Percentiles rank a stretch among this genome's conserved stretches.
Evolutionary conservation across 37 sponge, comb jelly and placozoan genomes (phyloP).

Genomic region (Axinella damicornis): DNA sequence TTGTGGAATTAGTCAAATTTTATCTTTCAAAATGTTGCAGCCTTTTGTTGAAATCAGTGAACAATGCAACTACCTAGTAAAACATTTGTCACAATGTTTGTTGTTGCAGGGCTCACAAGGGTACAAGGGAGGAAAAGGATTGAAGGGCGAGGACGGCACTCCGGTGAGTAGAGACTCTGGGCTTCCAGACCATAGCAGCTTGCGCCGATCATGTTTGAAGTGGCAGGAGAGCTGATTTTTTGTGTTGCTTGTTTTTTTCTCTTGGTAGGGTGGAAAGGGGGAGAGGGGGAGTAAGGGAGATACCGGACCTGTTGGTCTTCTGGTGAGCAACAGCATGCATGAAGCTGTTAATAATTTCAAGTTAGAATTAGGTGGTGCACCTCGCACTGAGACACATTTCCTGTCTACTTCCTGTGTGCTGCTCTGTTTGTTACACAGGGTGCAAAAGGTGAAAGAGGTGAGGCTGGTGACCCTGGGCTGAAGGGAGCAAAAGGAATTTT

Average conservation of each 20-base stretch:
- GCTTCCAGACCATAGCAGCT: too few species aligned
- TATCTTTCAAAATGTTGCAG: too few species aligned
- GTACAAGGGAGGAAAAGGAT: slow-evolving; percentile 18
- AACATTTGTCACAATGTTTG: too few species aligned
- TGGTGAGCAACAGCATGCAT: neutral
- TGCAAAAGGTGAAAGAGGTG: slow-evolving; percentile 14
- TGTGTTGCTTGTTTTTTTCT: neutral
- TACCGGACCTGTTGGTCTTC: slow-evolving; percentile 17
- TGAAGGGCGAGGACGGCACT: neutral
- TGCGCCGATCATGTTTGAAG: too few species aligned
- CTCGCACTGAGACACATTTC: too few species aligned
- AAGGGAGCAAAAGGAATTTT: slow-evolving; percentile 39
- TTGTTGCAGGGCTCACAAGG: too few species aligned
- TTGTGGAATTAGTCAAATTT: too few species aligned
- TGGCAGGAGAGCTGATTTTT: neutral
- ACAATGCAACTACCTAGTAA: too few species aligned
- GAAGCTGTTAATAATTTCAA: too few species aligned
- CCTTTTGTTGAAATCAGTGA: too few species aligned
- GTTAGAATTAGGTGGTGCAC: too few species aligned
- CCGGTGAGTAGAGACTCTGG: neutral
- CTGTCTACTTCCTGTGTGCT: too few species aligned
- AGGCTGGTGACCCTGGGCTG: slow-evolving; percentile 6
- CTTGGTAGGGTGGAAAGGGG: slow-evolving; percentile 23
- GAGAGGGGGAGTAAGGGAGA: slow-evolving; percentile 14
- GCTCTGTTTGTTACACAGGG: neutral